Percentiles rank a stretch among this genome's conserved stretches.
These are phyloP conservation scores for Emydoidea blandingii DNA, from an alignment of 2,797 vertebrate genomes.

Conservation along the genomic window DNA sequence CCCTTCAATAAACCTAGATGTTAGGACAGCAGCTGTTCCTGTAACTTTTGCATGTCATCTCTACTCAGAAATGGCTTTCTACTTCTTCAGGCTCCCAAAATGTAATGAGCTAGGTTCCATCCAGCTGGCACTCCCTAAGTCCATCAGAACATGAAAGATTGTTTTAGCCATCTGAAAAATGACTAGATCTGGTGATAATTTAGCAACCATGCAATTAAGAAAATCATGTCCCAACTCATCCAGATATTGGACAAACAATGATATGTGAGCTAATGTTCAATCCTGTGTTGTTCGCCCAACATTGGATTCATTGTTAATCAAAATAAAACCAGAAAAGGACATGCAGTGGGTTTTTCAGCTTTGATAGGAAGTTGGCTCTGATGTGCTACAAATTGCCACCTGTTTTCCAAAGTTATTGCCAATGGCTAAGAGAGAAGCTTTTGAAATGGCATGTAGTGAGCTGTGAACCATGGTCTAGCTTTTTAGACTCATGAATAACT, in stretches of 20 bases:
- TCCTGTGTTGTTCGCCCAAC: background rate
- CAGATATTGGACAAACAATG: background rate
- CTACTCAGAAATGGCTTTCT: background rate
- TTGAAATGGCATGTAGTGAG: background rate
- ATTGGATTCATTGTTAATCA: background rate
- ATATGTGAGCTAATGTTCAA: background rate
- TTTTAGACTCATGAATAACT: background rate
- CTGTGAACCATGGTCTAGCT: background rate
- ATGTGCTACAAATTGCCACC: background rate
- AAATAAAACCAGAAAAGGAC: background rate
- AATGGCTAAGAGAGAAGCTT: background rate
- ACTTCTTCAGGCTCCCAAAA: background rate
- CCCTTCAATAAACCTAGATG: background rate
- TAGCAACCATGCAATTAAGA: background rate
- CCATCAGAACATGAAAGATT: no score
- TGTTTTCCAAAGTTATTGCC: background rate
- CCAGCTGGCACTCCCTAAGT: background rate
- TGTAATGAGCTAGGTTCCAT: background rate
- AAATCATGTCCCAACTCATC: background rate
- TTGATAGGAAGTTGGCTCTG: background rate
- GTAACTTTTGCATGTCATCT: background rate
- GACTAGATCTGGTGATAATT: background rate
- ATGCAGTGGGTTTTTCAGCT: background rate
- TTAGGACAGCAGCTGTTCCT: background rate
- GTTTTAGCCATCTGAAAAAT: background rate